A percentile compares a stretch with the other conserved stretches of the same genome.
These are phyloP conservation scores for Threskiornis aethiopicus DNA, from an alignment of 2,797 vertebrate species.

Conservation along the genomic window DNA sequence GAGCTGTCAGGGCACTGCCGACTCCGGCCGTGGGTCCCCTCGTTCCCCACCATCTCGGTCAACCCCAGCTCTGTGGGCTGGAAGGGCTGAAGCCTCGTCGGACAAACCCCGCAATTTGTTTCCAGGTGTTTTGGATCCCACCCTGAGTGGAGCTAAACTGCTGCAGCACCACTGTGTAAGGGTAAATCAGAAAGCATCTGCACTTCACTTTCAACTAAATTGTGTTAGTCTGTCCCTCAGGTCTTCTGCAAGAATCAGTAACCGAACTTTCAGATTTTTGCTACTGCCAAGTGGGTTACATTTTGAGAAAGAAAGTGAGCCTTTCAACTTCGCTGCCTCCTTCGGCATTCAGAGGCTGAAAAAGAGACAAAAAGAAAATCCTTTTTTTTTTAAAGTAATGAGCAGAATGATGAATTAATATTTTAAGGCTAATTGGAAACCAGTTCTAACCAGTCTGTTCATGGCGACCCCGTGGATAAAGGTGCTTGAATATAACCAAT, in stretches of 20 bases:
- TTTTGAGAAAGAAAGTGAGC: not conserved
- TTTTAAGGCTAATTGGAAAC: not conserved
- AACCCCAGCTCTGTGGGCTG: not conserved
- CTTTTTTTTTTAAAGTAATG: not conserved
- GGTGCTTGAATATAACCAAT: not conserved
- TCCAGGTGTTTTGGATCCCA: not conserved
- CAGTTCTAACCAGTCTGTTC: not conserved
- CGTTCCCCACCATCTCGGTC: accelerated
- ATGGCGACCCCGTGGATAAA: not conserved
- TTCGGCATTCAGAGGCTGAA: not conserved
- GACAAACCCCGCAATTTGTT: not conserved
- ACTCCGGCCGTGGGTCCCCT: accelerated
- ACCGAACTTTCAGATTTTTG: not conserved
- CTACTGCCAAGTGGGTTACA: not conserved
- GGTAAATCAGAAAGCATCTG: not conserved
- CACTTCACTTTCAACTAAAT: not conserved
- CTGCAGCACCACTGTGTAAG: not conserved
- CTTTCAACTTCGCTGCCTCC: not conserved
- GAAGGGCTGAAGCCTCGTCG: not conserved
- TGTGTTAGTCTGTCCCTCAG: not conserved
- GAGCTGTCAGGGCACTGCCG: accelerated
- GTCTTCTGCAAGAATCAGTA: not conserved
- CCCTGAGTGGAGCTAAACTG: not conserved
- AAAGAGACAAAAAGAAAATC: not conserved
- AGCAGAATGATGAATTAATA: not conserved